These are phyloP conservation scores for Tor tambroides DNA, from an alignment of 2,113 vertebrate species.

Conservation along the genomic window DNA sequence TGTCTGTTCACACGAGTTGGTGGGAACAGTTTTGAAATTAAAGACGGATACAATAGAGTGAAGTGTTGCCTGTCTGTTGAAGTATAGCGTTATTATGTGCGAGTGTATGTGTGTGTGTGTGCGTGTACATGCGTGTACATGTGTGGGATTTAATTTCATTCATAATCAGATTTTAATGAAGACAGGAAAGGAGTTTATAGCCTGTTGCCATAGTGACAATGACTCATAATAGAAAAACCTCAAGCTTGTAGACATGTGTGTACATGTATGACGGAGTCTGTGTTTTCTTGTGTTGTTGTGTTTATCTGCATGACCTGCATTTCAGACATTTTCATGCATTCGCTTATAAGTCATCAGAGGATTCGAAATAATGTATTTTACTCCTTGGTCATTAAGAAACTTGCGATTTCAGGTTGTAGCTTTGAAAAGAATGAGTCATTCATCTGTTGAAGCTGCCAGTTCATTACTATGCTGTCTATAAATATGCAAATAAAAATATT, in stretches of 20 bases:
- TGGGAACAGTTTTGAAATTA: slow-evolving; percentile 59
- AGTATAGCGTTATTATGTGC: slow-evolving; percentile 42
- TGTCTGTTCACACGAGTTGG: slow-evolving; percentile 62
- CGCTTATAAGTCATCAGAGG: background rate
- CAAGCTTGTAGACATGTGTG: slow-evolving; percentile 20
- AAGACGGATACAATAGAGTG: slow-evolving; percentile 49
- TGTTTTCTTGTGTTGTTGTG: slow-evolving; percentile 5
- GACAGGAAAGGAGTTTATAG: slow-evolving; percentile 54
- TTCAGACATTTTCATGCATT: background rate
- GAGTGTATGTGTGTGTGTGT: background rate
- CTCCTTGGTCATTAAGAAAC: background rate
- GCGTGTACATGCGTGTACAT: no score
- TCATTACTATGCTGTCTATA: background rate
- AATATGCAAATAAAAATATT: slow-evolving; percentile 23
- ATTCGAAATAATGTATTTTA: slow-evolving; percentile 18
- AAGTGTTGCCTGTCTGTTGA: slow-evolving; percentile 43
- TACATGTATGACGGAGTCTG: slow-evolving; percentile 30
- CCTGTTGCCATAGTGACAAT: slow-evolving; percentile 50
- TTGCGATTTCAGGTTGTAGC: background rate
- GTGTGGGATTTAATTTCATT: slow-evolving; percentile 46
- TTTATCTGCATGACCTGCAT: slow-evolving; percentile 15
- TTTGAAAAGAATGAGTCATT: background rate
- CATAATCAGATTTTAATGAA: slow-evolving; percentile 60
- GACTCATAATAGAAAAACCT: slow-evolving; percentile 43
- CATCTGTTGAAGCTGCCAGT: background rate